Conservation (phyloP, 2,888 invertebrate species). For the Agriotes lineatus region DNA sequence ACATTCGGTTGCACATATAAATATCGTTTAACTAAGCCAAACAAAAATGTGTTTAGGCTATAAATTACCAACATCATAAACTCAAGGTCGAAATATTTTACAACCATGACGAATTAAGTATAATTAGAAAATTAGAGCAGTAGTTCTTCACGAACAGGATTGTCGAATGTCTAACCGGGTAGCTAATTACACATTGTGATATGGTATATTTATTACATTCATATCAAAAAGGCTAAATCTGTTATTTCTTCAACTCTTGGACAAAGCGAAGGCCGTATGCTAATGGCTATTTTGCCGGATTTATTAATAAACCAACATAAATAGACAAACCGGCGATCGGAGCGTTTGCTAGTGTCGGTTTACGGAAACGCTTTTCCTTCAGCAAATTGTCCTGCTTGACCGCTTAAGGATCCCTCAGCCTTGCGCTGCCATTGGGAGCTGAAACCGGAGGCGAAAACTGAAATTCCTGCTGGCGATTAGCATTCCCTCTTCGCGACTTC, state of each 20-base stretch:
- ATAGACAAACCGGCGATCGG: neutral
- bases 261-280: conserved; percentile 16
- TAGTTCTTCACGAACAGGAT: neutral
- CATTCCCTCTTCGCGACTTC: neutral
- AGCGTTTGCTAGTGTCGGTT: neutral
- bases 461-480: neutral
- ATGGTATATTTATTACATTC: conserved; percentile 1
- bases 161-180: neutral
- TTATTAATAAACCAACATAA: neutral
- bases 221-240: conserved; percentile 2
- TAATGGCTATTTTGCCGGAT: neutral
- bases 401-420: no score
- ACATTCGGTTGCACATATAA: no score
- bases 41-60: no score
- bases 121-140: conserved; percentile 7
- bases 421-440: no score
- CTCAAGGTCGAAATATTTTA: no score
- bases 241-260: conserved; percentile 1
- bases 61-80: no score
- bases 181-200: neutral
- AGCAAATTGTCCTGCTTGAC: no score
- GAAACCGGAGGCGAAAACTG: neutral
- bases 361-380: neutral
- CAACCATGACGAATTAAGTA: neutral
- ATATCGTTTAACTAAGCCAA: no score